These are phyloP conservation scores for Pangasianodon hypophthalmus DNA, from an alignment of 2,113 vertebrate species.

Conservation along the genomic window DNA sequence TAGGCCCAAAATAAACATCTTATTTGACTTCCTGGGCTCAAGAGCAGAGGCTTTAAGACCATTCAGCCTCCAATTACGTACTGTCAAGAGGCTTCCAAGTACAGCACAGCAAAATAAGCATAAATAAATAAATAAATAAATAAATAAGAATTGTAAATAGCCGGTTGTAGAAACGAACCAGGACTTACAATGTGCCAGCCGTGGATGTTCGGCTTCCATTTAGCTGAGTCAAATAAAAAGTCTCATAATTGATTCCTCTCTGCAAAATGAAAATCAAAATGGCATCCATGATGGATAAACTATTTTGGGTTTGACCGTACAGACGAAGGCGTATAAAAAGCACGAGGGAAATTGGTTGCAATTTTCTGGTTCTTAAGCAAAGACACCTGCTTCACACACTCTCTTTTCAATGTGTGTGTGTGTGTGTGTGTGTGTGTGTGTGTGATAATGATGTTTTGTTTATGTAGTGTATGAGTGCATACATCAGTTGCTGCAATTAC, in stretches of 20 bases:
- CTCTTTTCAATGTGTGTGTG: neutral
- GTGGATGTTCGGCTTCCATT: neutral
- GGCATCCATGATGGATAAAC: constrained; percentile 30
- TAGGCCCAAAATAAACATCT: constrained; percentile 32
- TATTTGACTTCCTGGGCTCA: constrained; percentile 17
- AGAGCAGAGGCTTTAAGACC: constrained; percentile 2
- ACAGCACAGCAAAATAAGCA: neutral
- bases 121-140: neutral
- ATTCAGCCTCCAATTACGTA: constrained; percentile 21
- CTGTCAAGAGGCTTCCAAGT: constrained; percentile 33
- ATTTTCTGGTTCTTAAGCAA: constrained; percentile 35
- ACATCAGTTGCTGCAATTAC: neutral
- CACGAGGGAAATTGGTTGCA: constrained; percentile 29
- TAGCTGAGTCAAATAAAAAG: constrained; percentile 10
- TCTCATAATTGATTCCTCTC: constrained; percentile 36
- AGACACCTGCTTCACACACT: neutral
- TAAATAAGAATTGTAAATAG: constrained; percentile 3
- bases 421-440: neutral
- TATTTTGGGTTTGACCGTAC: constrained; percentile 35
- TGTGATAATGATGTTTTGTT: constrained; percentile 18
- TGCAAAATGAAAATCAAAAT: constrained; percentile 46
- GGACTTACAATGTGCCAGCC: neutral
- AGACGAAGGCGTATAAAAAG: constrained; percentile 35
- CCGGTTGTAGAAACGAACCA: neutral
- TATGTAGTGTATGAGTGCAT: constrained; percentile 11